Base-by-base conservation (phyloP, 2,888 invertebrate genomes). In the Heliconius erato region DNA sequence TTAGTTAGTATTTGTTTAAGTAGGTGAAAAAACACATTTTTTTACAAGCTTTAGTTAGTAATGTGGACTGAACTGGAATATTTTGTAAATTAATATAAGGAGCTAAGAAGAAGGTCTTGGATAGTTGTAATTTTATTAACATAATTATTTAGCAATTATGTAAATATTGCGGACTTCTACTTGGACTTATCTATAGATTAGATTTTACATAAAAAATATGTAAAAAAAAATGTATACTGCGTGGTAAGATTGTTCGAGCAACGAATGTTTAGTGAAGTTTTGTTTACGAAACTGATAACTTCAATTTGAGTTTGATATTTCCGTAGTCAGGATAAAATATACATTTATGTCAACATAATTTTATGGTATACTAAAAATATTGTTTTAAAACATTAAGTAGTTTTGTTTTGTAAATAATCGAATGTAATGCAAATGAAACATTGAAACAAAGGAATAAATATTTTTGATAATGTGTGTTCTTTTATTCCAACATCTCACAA, bases 1-100 rank as follows among this genome's bases (percentile, higher is more conserved):
- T 80, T 26, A 83, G 80, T 77, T 82, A 80, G 77, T 81, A 78
- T 71, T 81, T 65, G n/a, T 5, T 59, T 19, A 76, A 40, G n/a
- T 35, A 9, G 63, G 23, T 19, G 23, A 54, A 74, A 23, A 74
- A 5, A 54, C 1, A 11, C 12, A 23, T 19, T 28, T 63, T 76
- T 77, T 77, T 77, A 49, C 14, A 28, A 76, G 16, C 35, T 35
- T 63, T 35, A 35, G 12, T 2, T 54, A 59, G 35, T 14, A 35
- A 59, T 63, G 59, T 14, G 76, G 35, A 76, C 35, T 76, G 59
- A 63, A 40, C 35, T 63, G 63, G 26, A 63, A 26, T 44, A 72
- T 72, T 44, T 72, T 59, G 35, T 76, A 54, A 54, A 16, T 26
- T 65, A 49, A 40, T 5, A 28, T 67, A 74, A 59, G 23, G 35